Evolutionary conservation across 1,140 invertebrate genomes (phyloP).

Genomic region (Bombus breviceps): DNA sequence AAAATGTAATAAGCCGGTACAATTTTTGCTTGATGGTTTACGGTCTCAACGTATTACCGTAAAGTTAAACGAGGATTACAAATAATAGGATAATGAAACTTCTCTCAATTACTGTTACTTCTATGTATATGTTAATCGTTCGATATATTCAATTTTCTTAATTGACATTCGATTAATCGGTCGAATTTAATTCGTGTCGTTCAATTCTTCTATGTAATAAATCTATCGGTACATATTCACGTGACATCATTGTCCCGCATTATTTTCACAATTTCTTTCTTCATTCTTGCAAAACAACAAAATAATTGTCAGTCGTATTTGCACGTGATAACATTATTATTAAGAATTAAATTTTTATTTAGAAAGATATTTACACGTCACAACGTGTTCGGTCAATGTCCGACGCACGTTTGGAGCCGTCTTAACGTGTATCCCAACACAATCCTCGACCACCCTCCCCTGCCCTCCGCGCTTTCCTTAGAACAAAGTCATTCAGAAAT

Average conservation of each 20-base stretch:
- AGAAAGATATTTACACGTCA: neutral
- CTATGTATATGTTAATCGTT: neutral
- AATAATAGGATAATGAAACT: neutral
- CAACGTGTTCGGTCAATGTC: conserved; percentile 4
- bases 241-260: neutral
- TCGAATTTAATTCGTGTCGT: neutral
- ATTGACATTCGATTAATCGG: neutral
- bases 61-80: neutral
- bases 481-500: conserved; percentile 21
- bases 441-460: neutral
- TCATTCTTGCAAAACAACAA: neutral
- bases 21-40: neutral
- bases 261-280: conserved; percentile 24
- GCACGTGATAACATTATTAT: too few species aligned
- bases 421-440: neutral
- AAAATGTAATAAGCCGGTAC: conserved; percentile 21
- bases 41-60: neutral
- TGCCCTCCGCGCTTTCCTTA: neutral
- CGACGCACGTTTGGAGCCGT: conserved; percentile 49
- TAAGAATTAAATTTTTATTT: neutral
- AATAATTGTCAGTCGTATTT: neutral
- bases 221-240: neutral
- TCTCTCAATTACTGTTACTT: neutral
- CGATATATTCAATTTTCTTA: too few species aligned
- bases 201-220: neutral